Base-by-base conservation (phyloP, 2,888 invertebrate genomes). In the Quadroppia sp. region DNA sequence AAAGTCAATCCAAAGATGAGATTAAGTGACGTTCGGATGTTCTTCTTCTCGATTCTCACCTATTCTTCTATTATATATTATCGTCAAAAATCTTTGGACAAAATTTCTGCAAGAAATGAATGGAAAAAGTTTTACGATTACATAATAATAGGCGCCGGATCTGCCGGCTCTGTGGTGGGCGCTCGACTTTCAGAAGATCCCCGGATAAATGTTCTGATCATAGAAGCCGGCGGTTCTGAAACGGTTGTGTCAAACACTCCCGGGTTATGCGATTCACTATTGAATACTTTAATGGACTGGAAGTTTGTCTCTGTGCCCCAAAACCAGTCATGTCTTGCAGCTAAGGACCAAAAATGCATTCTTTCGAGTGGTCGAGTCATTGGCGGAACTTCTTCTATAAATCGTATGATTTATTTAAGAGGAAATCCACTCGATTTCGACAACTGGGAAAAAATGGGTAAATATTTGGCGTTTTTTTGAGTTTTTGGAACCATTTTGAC, bases 341-440 rank as follows among this genome's bases (percentile, higher is more conserved):
- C 70, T 45, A 73, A 73, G 28, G 48, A 73, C 17, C 67, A 48
- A 32, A 25, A 40, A 11, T 69, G 69, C 25, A 20, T 42, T 25
- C 48, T 69, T 15, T 28, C 73, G 13, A 6, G 48, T 4, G 73
- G 73, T 28, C 48, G 73, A 28, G 69, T 73, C n/a, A 20, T 73
- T 13, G 73, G 73, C 20, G 73, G 73, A 9, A 73, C 73, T 20
- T 73, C 73, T n/a, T 73, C 73, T 42, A 73, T 73, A 20, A 73
- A 73, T 69, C 69, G 73, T 42, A 73, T 73, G 73, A 30, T 69
- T 59, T 69, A 69, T 71, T 53, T 73, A 17, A n/a, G 73, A 3
- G 67, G 67, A 6, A 73, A 73, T 69, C 73, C 73, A 1, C 13
- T 28, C n/a, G 73, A 73, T 69, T 73, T 67, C 20, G 73, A 73